Evolutionary conservation across 1,140 invertebrate genomes (phyloP), one percentile per base, ranked within the genome.

Genomic region (Ceratina calcarata): DNA sequence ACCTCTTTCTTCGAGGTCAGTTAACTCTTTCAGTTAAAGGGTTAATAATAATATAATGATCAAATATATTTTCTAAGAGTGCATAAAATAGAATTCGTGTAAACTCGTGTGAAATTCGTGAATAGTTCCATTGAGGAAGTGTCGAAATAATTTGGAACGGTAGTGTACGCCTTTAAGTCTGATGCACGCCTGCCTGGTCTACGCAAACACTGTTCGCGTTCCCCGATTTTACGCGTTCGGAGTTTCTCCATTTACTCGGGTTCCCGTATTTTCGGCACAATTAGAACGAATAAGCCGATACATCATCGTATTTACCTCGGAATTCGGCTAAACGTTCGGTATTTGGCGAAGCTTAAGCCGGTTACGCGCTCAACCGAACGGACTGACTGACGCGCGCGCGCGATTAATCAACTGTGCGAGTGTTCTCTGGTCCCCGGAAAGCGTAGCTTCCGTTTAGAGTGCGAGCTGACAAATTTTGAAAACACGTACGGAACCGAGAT

Each of bases 251-350:
- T 53, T 68, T 68, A 18, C 49, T 53, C 16, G 22, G 13, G 8
- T 18, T 13, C 37, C 37, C 15, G 58, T 78, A 70, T 78, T 70
- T 78, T 62, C 24, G 24, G 0, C 15, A 20, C 49, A 64, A 78
- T 78, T 78, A 55, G 58, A 55, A 62, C 24, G 66, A 37, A 62
- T 45, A 37, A 20, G 7, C 15, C 27, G 58, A 71, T 71, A 55
- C 68, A 55, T 78, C 76, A 64, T 55, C n/a, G 45, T 24, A 55
- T 78, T 78, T 24, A 45, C 37, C 58, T 0, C 15, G 68, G 58
- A 45, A 78, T 78, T 62, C 15, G 24, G 32, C 20, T 62, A 67
- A 76, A 65, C 49, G 22, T 18, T 20, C 1, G 57, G 60, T 20
- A 49, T 61, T 53, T 49, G 37, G 37, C 55, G 0, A 15, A 20